These are phyloP conservation scores for Acrocephalus kingi DNA, from an alignment of 2,113 vertebrate species.

Conservation along the genomic window DNA sequence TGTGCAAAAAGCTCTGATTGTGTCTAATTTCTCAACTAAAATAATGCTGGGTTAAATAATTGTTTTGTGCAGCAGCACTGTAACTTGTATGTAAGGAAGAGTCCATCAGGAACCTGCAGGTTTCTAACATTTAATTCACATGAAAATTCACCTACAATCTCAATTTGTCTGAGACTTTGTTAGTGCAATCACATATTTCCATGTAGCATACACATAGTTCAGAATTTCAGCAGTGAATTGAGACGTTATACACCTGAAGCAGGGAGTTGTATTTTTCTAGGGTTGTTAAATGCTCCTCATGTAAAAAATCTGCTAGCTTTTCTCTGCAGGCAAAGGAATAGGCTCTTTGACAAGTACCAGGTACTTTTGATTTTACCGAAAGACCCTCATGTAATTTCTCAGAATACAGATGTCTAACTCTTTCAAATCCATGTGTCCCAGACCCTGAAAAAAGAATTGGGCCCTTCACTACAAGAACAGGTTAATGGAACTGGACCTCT, in stretches of 20 bases:
- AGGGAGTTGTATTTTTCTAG: background rate
- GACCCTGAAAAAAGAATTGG: background rate
- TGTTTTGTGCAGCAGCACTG: background rate
- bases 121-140: background rate
- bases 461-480: background rate
- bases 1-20: background rate
- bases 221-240: background rate
- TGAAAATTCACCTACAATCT: background rate
- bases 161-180: background rate
- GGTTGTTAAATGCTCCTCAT: background rate
- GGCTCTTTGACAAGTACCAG: background rate
- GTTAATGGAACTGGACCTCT: background rate
- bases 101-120: background rate
- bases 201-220: fast-evolving
- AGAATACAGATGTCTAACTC: background rate
- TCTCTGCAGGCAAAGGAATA: background rate
- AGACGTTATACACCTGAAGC: background rate
- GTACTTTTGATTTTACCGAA: background rate
- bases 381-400: background rate
- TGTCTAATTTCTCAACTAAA: background rate
- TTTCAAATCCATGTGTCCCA: background rate
- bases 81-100: background rate
- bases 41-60: background rate
- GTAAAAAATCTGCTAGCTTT: background rate
- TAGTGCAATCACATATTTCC: background rate